Base-by-base conservation (phyloP, 1,140 invertebrate genomes). In the Brachionus calyciflorus region DNA sequence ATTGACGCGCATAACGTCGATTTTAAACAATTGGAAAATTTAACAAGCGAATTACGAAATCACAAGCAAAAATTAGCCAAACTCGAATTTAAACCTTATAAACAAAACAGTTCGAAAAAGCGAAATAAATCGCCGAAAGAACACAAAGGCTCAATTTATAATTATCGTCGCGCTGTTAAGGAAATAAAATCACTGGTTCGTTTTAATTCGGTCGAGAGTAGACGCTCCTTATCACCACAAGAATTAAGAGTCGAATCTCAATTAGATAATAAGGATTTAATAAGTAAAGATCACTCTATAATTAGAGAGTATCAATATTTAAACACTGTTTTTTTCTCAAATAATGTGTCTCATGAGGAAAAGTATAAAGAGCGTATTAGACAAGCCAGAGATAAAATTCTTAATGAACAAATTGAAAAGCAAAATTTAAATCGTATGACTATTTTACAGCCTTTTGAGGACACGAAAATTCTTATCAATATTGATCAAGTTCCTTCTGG, bases 361-460 rank as follows among this genome's bases (percentile, higher is more conserved):
- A 73, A 55, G 24, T 30, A 73, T 33, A 40, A 19, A 24, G 51
- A 40, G 30, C 14, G 69, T 40, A 28, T 73, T 19, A 73, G 51
- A 49, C 28, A 51, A 41, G 69, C 69, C 14, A 30, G 69, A 30
- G 69, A 73, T 49, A 73, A 73, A 55, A 73, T 73, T 73, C 24
- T 73, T 12, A 51, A 73, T 26, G 69, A 73, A 41, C 69, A 73
- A 40, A 40, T 19, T 17, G 44, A 73, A 24, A 49, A 10, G 19
- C 46, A 73, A 14, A 73, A 73, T 41, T 30, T 73, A 37, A 73
- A 73, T 33, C n/a, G 37, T 51, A 51, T 73, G 69, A 73, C 69
- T 24, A 55, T 73, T 12, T 37, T 73, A 10, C 69, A 73, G 28
- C 69, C 69, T 26, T 73, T 73, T 33, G 69, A 73, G 28, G 69